Base-by-base conservation (phyloP, 2,797 vertebrate species). In the Centroberyx gerrardi region DNA sequence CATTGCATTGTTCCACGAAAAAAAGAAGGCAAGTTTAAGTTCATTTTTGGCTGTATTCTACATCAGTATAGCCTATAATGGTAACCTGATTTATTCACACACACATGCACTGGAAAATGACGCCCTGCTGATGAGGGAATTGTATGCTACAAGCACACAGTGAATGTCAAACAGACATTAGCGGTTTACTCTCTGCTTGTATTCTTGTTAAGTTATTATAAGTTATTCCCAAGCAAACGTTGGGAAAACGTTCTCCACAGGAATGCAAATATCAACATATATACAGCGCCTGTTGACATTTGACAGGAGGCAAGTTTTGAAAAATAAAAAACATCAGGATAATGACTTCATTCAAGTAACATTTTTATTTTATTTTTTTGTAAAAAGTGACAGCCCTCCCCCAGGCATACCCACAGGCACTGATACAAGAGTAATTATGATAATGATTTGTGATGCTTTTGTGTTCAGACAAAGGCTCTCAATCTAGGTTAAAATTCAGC, bases 21-120 rank as follows among this genome's bases (percentile, higher is more conserved):
- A 13, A 14, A 13, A 12, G 5, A 55, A 55, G 53, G 53, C 53
- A 14, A 0, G 13, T 29, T 31, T 44, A 5, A 2, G 12, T 29
- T 55, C 44, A 63, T 61, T 66, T 72, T 29, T 28, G 28, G 46
- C 54, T 69, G 5, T 62, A 22, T 83, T 70, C 42, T 61, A 51
- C 52, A 74, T 29, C 56, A 55, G 48, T 38, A 29, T 17, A 51
- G 44, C 69, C 77, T 49, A 76, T 70, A 46, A 29, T 60, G 54
- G 14, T 48, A 80, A 63, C 68, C 76, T 81, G 51, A 76, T 78
- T 82, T 60, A 52, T 17, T 75, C 62, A 62, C 62, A 62, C 28
- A 40, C 36, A 12, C 52, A 56, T 29, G 61, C 53, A 29, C 2
- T 17, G 22, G 49, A 55, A 40, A 74, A 59, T 49, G 56, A 46